Conservation (phyloP, 2,888 invertebrate species). For the Nemotelus pantherinus region DNA sequence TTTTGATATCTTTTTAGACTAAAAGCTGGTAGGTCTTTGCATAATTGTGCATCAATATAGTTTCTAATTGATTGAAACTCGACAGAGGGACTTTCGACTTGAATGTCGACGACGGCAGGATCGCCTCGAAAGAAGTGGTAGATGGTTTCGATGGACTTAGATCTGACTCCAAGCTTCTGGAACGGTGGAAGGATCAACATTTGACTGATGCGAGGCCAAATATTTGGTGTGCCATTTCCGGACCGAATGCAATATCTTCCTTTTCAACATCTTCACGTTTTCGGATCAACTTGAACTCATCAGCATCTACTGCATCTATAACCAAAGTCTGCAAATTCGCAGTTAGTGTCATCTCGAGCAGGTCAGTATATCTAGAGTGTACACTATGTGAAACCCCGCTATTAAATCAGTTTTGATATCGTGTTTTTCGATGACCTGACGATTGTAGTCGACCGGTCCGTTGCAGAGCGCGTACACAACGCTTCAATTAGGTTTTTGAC, state of each 20-base stretch:
- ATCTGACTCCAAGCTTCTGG: constrained; percentile 85
- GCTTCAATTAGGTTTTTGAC: no score
- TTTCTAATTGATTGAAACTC: constrained; percentile 91
- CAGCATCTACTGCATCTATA: constrained; percentile 60
- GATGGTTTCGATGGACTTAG: constrained; percentile 72
- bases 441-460: no score
- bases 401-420: no score
- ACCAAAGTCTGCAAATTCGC: constrained; percentile 60
- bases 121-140: constrained; percentile 68
- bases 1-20: constrained; percentile 69
- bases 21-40: constrained; percentile 76
- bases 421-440: no score
- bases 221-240: constrained; percentile 92
- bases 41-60: constrained; percentile 83
- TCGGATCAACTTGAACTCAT: constrained; percentile 67
- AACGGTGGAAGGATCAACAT: constrained; percentile 93
- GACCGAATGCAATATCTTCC: constrained; percentile 73
- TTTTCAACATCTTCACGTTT: constrained; percentile 73
- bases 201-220: constrained; percentile 96
- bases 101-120: constrained; percentile 69
- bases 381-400: no score
- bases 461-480: no score
- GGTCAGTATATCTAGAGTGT: no score
- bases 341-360: constrained; percentile 14
- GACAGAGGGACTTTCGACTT: constrained; percentile 94